Conservation (phyloP, 2,797 vertebrate genomes). For the Cottoperca gobio region DNA sequence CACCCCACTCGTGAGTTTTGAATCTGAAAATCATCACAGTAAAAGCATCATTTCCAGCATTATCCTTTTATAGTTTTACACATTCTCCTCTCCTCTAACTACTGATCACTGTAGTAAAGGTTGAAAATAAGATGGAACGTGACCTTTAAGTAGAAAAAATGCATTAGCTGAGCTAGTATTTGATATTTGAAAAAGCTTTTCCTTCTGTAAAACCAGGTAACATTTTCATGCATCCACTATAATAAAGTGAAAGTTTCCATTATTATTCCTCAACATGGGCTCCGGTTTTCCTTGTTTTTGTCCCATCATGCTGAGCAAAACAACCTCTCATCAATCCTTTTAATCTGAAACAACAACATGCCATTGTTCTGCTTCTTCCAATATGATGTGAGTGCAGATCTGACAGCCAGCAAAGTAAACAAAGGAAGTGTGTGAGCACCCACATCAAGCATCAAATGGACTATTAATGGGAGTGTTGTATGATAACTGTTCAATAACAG, state of each 20-base stretch:
- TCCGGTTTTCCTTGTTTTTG: conserved; percentile 11
- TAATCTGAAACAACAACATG: conserved; percentile 34
- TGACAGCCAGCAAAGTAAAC: conserved; percentile 34
- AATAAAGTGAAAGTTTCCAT: conserved; percentile 28
- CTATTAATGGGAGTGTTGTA: conserved; percentile 38
- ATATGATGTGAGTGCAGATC: conserved; percentile 25
- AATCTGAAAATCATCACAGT: too few relatives aligned
- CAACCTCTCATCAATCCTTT: conserved; percentile 11
- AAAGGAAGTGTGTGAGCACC: conserved; percentile 43
- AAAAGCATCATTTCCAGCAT: too few relatives aligned
- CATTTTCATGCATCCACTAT: conserved; percentile 10
- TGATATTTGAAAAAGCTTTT: conserved; percentile 13
- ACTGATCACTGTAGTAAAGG: neutral
- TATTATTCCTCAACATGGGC: conserved; percentile 15
- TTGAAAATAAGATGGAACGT: neutral
- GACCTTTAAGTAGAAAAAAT: neutral
- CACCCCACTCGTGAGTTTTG: too few relatives aligned
- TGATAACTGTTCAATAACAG: conserved; percentile 50
- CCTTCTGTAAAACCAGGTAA: neutral
- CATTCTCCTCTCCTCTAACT: neutral
- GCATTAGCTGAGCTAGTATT: neutral
- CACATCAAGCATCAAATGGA: conserved; percentile 33
- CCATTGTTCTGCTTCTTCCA: conserved; percentile 41
- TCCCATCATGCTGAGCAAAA: conserved; percentile 26
- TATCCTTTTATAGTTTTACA: too few relatives aligned